These are phyloP conservation scores for Chamaetylas fuelleborni DNA, from an alignment of 2,113 vertebrate species.

Conservation along the genomic window DNA sequence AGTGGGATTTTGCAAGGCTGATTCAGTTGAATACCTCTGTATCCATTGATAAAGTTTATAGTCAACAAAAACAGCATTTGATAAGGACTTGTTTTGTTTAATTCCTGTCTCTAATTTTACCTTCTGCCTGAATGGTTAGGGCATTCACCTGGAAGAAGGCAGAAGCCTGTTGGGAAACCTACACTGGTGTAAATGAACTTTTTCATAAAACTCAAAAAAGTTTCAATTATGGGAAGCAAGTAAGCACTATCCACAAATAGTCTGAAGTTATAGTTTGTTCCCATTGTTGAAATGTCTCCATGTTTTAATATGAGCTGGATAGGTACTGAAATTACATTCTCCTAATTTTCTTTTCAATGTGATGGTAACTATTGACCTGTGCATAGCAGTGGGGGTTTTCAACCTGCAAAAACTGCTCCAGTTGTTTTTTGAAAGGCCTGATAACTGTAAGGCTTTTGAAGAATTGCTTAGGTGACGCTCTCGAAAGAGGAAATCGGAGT, in stretches of 20 bases:
- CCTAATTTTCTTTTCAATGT: neutral
- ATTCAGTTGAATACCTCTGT: neutral
- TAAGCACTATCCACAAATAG: neutral
- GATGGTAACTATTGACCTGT: neutral
- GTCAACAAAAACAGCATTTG: neutral
- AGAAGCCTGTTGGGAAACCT: neutral
- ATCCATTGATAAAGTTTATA: neutral
- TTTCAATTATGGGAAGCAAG: neutral
- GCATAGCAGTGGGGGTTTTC: neutral
- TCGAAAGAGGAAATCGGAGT: neutral
- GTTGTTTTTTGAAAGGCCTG: neutral
- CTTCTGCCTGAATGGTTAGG: neutral
- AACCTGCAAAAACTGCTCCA: neutral
- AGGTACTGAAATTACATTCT: neutral
- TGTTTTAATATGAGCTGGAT: neutral
- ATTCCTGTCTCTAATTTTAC: neutral
- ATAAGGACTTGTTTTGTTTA: conserved; percentile 6
- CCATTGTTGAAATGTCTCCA: neutral
- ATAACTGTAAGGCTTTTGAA: neutral
- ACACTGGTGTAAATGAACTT: accelerated
- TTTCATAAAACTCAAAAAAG: neutral
- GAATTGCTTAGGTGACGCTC: neutral
- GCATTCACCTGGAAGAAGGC: neutral
- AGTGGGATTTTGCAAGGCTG: neutral
- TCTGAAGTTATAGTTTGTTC: neutral